Percentiles rank a stretch among this genome's conserved stretches.
phyloP scores from a whole-genome alignment of 1,140 invertebrate species.

The Drosophila nebulosa region DNA sequence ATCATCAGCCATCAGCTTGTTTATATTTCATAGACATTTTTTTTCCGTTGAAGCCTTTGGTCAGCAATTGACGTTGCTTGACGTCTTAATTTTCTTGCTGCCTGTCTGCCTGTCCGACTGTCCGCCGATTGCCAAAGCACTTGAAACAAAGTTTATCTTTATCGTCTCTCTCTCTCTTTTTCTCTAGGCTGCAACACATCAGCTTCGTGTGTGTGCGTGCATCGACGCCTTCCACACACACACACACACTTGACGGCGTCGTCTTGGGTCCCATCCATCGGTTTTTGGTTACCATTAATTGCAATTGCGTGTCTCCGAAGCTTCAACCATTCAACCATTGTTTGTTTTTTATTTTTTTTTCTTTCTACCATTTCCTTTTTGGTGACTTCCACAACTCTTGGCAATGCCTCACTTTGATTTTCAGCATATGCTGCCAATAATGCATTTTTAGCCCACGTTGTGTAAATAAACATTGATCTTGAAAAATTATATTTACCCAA shows the following conservation, averaged over 20 bases:
- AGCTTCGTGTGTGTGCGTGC: conserved; percentile 40
- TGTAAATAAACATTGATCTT: conserved; percentile 77
- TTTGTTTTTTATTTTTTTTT: conserved; percentile 36
- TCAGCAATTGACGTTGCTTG: conserved; percentile 67
- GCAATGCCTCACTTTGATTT: not conserved
- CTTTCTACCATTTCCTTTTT: not conserved
- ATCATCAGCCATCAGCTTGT: conserved; percentile 62
- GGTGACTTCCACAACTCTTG: not conserved
- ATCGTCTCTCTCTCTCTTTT: too few species aligned
- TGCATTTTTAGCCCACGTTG: conserved; percentile 65
- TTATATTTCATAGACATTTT: conserved; percentile 65
- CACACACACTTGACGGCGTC: conserved; percentile 55
- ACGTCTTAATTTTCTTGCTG: conserved; percentile 68
- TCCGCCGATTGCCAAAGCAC: conserved; percentile 51
- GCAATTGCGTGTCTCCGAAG: conserved; percentile 70
- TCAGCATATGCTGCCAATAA: conserved; percentile 61
- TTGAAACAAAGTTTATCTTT: conserved; percentile 51
- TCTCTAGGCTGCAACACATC: conserved; percentile 5
- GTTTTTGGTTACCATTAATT: conserved; percentile 79
- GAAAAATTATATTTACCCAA: conserved; percentile 77
- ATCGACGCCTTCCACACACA: conserved; percentile 37
- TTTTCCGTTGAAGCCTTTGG: conserved; percentile 31
- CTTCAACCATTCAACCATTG: conserved; percentile 50
- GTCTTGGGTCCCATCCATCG: conserved; percentile 30
- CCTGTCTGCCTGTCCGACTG: not conserved